A percentile compares a stretch with the other conserved stretches of the same genome.
phyloP scores from a whole-genome alignment of 2,888 invertebrate species.

The Timandra comae region DNA sequence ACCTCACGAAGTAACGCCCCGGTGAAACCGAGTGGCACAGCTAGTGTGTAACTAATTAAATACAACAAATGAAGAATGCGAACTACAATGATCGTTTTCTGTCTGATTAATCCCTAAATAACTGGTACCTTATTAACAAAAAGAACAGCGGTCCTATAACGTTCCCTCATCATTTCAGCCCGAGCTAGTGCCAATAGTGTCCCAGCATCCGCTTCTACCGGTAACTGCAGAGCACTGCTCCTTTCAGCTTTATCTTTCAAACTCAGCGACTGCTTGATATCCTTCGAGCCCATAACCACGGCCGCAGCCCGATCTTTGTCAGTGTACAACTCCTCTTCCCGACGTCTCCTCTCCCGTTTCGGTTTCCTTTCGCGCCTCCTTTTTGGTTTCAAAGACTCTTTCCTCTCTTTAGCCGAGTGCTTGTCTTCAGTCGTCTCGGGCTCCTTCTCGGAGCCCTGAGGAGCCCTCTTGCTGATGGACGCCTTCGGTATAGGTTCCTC shows the following conservation, averaged over 20 bases:
- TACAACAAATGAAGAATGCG: too few species aligned
- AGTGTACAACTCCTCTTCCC: constrained; percentile 87
- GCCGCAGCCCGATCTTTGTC: constrained; percentile 95
- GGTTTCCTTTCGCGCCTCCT: constrained; percentile 52
- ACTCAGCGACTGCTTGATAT: constrained; percentile 90
- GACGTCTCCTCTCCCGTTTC: constrained; percentile 54
- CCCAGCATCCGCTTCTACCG: constrained; percentile 86
- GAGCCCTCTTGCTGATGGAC: constrained; percentile 62
- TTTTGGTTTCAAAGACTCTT: constrained; percentile 51
- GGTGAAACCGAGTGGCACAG: too few species aligned
- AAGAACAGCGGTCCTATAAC: constrained; percentile 82
- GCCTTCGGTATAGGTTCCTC: constrained; percentile 60
- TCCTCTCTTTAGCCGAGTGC: constrained; percentile 45
- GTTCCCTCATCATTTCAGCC: constrained; percentile 85
- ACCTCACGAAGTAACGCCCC: too few species aligned
- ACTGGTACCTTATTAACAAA: constrained; percentile 86
- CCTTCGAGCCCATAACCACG: constrained; percentile 89
- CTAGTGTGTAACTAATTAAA: too few species aligned
- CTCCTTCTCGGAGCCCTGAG: constrained; percentile 45
- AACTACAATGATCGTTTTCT: neutral
- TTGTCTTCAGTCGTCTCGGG: constrained; percentile 44
- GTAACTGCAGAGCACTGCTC: constrained; percentile 82
- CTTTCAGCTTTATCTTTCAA: constrained; percentile 87
- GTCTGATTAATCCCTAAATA: neutral
- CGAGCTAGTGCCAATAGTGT: constrained; percentile 85